Conservation (phyloP, 1,140 invertebrate species). For the Himalopsyche phryganea region DNA sequence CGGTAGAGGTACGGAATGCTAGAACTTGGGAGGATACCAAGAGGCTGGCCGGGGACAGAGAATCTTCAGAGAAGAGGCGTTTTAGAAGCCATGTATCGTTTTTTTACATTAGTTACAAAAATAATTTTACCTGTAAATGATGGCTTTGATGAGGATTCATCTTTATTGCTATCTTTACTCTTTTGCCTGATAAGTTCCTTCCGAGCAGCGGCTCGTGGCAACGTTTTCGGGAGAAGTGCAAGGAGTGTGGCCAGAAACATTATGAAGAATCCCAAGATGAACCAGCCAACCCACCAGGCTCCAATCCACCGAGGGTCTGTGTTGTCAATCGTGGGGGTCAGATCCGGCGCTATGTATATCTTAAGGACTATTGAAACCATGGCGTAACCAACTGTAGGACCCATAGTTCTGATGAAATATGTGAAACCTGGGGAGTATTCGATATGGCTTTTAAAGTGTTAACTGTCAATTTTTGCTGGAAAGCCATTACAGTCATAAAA, state of each 20-base stretch:
- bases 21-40: too few species aligned
- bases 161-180: slow-evolving; percentile 38
- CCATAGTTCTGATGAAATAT: slow-evolving; percentile 67
- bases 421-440: slow-evolving; percentile 61
- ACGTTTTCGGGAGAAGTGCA: slow-evolving; percentile 62
- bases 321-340: slow-evolving; percentile 65
- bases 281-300: slow-evolving; percentile 79
- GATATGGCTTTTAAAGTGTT: too few species aligned
- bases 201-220: slow-evolving; percentile 59
- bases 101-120: too few species aligned
- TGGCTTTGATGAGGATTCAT: slow-evolving; percentile 39
- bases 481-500: too few species aligned
- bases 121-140: slow-evolving; percentile 39
- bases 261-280: slow-evolving; percentile 62
- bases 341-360: slow-evolving; percentile 64
- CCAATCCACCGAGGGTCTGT: slow-evolving; percentile 73
- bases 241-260: slow-evolving; percentile 62
- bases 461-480: too few species aligned
- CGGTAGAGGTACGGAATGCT: too few species aligned
- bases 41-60: too few species aligned
- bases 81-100: too few species aligned
- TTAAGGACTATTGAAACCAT: slow-evolving; percentile 66
- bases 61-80: too few species aligned
- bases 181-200: slow-evolving; percentile 49
- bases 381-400: slow-evolving; percentile 68